These are phyloP conservation scores for Ectobius pallidus DNA, from an alignment of 2,888 invertebrate genomes.

Conservation along the genomic window DNA sequence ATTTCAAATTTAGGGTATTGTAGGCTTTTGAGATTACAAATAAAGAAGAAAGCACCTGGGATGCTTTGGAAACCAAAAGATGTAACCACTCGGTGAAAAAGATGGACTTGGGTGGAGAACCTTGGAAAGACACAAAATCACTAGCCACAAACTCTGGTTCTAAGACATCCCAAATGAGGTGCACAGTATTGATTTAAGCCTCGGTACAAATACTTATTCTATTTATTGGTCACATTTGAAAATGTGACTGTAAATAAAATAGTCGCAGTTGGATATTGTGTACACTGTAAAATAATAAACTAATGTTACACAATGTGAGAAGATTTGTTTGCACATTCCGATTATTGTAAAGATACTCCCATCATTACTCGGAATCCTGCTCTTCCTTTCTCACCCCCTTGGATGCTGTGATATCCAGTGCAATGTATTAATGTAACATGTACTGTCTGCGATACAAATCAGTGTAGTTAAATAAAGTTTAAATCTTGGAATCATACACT, in stretches of 20 bases:
- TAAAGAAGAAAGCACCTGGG: not conserved
- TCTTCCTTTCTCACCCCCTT: too few relatives aligned
- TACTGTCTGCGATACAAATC: too few relatives aligned
- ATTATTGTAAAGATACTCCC: too few relatives aligned
- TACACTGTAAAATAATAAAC: constrained; percentile 14
- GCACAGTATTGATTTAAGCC: constrained; percentile 8
- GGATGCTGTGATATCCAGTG: too few relatives aligned
- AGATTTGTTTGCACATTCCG: too few relatives aligned
- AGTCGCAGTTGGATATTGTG: constrained; percentile 5
- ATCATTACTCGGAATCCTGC: too few relatives aligned
- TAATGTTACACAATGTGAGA: not conserved
- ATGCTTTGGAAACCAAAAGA: not conserved
- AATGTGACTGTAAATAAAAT: constrained; percentile 17
- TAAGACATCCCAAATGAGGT: not conserved
- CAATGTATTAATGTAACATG: too few relatives aligned
- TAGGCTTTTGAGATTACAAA: not conserved
- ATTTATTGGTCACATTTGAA: constrained; percentile 14
- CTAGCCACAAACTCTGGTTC: not conserved
- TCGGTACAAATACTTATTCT: not conserved
- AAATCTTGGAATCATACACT: too few relatives aligned
- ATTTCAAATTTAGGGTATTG: not conserved
- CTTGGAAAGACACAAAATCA: not conserved
- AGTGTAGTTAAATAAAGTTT: too few relatives aligned
- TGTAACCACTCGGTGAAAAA: not conserved
- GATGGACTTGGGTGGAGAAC: not conserved